These are phyloP conservation scores for Ataeniobius toweri DNA, from an alignment of 2,797 vertebrate genomes.

Conservation along the genomic window DNA sequence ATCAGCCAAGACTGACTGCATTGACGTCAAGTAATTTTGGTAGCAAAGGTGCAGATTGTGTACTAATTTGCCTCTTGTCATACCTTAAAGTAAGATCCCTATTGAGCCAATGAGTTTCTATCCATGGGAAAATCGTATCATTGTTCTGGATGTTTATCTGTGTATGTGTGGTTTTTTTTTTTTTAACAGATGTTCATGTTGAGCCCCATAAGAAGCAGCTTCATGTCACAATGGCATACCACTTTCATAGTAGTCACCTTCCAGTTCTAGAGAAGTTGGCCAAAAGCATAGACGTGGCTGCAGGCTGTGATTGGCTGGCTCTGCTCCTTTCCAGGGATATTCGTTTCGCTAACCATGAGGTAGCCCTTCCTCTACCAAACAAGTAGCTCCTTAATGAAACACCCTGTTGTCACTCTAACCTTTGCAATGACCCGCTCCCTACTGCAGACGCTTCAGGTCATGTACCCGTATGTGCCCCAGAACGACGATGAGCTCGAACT, in stretches of 20 bases:
- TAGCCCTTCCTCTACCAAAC: conserved; percentile 53
- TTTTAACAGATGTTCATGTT: conserved; percentile 87
- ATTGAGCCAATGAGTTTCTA: neutral
- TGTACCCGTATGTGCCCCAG: conserved; percentile 96
- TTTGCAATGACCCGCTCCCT: neutral
- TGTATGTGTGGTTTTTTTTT: neutral
- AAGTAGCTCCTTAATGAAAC: neutral
- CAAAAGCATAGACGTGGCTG: conserved; percentile 87
- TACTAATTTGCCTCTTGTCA: neutral
- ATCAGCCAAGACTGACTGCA: neutral
- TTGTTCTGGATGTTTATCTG: neutral
- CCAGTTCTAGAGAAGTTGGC: conserved; percentile 91
- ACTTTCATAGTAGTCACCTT: conserved; percentile 92
- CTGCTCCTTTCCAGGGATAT: conserved; percentile 96
- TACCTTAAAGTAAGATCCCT: neutral
- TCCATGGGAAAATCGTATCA: neutral
- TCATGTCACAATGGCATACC: conserved; percentile 96
- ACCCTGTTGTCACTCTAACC: neutral
- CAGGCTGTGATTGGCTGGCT: conserved; percentile 94
- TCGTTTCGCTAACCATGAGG: conserved; percentile 96
- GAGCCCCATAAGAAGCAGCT: conserved; percentile 98
- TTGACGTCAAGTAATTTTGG: neutral
- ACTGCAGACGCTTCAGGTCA: conserved; percentile 91
- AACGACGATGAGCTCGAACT: conserved; percentile 97
- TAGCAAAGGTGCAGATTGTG: neutral